Conservation (phyloP, 2,797 vertebrate genomes). For the Ataeniobius toweri region DNA sequence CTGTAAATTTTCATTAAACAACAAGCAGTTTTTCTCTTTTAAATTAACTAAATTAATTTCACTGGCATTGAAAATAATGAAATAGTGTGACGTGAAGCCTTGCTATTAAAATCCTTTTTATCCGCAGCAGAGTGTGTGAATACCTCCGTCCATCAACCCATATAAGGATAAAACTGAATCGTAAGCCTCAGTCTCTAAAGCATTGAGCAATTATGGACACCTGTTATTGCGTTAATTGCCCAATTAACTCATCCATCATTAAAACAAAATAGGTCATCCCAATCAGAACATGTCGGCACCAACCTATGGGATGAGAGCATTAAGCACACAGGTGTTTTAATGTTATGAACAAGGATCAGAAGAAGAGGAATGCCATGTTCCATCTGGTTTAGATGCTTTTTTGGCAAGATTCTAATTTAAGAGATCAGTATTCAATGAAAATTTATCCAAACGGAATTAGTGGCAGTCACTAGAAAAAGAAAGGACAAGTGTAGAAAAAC, state of each 20-base stretch:
- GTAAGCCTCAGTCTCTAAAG: constrained; percentile 75
- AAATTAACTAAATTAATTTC: not conserved
- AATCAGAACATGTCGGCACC: constrained; percentile 56
- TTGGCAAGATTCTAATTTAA: constrained; percentile 2
- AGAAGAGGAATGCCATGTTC: constrained; percentile 18
- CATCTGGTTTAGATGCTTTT: constrained; percentile 27
- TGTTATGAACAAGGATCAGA: constrained; percentile 29
- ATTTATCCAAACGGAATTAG: constrained; percentile 4
- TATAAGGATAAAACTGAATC: constrained; percentile 49
- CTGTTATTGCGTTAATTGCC: constrained; percentile 81
- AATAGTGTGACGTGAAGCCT: not conserved
- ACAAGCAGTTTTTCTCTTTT: not conserved
- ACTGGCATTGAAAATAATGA: not conserved
- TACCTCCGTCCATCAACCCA: constrained; percentile 47
- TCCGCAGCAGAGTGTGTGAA: constrained; percentile 31
- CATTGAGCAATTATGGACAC: constrained; percentile 79
- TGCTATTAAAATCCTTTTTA: not conserved
- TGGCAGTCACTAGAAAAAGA: not conserved
- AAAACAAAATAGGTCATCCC: constrained; percentile 78
- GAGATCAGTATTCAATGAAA: constrained; percentile 27
- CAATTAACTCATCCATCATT: constrained; percentile 82
- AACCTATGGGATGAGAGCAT: constrained; percentile 54
- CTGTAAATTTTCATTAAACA: not conserved
- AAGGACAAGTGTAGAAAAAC: not conserved
- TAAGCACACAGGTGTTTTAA: constrained; percentile 62